Evolutionary conservation across 2,797 vertebrate species (phyloP).

Genomic region (Rallus crepitans): DNA sequence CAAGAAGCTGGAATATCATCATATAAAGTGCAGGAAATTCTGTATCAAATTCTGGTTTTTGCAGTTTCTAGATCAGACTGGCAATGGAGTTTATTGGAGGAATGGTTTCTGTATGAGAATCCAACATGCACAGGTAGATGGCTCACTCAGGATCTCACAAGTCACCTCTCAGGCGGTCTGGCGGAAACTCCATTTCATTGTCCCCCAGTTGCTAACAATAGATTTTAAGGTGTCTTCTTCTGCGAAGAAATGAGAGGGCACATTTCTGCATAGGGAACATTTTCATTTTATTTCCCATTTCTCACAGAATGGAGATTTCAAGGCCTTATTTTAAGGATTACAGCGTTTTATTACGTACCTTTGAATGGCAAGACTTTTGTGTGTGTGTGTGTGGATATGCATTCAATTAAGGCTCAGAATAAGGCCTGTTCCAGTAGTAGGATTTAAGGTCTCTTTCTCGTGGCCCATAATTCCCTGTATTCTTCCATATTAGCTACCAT

Average conservation of each 20-base stretch:
- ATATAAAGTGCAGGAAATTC: neutral
- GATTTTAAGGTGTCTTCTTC: neutral
- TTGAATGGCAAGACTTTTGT: neutral
- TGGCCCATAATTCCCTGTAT: neutral
- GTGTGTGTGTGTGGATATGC: neutral
- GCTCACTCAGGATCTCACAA: neutral
- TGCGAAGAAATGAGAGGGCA: neutral
- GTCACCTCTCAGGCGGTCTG: neutral
- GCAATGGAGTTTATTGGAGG: neutral
- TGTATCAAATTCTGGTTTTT: fast-evolving
- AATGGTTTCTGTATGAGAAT: neutral
- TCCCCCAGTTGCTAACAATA: neutral
- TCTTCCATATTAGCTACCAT: neutral
- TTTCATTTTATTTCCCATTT: neutral
- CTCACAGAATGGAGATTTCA: neutral
- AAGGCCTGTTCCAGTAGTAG: neutral
- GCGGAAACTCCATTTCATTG: neutral
- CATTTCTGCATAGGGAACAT: neutral
- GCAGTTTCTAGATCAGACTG: neutral
- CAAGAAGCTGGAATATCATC: neutral
- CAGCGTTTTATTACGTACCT: neutral
- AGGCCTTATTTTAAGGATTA: neutral
- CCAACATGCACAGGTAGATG: neutral
- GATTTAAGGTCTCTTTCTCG: neutral
- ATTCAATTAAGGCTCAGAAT: neutral